Conservation (phyloP, 2,113 vertebrate species). For the Anseranas semipalmata region DNA sequence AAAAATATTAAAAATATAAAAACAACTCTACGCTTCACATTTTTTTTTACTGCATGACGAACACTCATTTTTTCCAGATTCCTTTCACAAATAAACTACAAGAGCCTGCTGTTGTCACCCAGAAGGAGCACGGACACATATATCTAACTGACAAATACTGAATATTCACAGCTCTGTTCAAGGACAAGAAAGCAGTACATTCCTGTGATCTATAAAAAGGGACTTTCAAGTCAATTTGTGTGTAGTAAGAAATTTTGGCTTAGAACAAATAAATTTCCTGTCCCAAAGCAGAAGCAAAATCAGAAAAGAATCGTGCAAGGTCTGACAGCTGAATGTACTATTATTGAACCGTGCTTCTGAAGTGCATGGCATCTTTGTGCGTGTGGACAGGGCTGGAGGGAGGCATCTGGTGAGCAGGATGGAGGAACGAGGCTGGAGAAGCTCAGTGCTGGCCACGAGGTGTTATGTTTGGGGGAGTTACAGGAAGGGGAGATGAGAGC, state of each 20-base stretch:
- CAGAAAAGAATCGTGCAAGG: background rate
- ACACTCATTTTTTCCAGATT: background rate
- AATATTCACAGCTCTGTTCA: background rate
- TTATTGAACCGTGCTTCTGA: background rate
- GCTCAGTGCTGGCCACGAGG: background rate
- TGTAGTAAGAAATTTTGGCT: background rate
- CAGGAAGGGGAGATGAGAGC: background rate
- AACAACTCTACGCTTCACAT: background rate
- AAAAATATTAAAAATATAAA: background rate
- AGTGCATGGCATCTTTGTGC: rapidly evolving
- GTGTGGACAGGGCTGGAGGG: background rate
- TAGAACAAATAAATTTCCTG: background rate
- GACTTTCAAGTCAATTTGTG: background rate
- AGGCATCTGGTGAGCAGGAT: background rate
- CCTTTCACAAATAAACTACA: background rate
- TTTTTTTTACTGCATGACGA: background rate
- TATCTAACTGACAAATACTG: background rate
- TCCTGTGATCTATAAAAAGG: background rate
- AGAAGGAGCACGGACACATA: background rate
- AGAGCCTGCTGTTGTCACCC: background rate
- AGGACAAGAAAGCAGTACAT: background rate
- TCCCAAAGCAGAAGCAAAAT: background rate
- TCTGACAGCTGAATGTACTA: background rate
- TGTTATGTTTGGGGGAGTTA: background rate
- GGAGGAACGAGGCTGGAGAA: background rate